Conservation (phyloP, 2,113 vertebrate species). For the Vicugna pacos region DNA sequence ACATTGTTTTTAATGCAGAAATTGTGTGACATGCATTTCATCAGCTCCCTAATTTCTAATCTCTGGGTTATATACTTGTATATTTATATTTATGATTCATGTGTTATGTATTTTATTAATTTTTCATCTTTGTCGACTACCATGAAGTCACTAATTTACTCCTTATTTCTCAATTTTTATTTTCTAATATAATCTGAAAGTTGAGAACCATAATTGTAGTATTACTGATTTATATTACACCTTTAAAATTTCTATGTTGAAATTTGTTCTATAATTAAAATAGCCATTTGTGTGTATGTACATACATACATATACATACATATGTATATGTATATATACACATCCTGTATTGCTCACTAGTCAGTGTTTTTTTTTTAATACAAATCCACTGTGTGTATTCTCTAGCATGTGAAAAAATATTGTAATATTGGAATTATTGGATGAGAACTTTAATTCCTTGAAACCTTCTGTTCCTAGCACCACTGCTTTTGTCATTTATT, state of each 20-base stretch:
- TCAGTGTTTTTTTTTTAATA: neutral
- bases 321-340: neutral
- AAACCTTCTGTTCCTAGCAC: neutral
- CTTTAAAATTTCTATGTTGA: neutral
- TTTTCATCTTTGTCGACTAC: neutral
- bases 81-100: neutral
- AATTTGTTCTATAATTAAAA: slow-evolving; percentile 32
- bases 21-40: neutral
- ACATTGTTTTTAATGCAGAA: neutral
- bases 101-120: neutral
- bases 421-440: neutral
- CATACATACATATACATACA: neutral
- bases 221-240: neutral
- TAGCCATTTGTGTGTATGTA: neutral
- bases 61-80: neutral
- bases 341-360: neutral
- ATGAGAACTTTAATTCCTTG: neutral
- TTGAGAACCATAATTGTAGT: neutral
- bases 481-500: neutral
- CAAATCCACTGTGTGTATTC: neutral
- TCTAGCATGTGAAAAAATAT: neutral
- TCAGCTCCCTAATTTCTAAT: neutral
- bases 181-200: neutral
- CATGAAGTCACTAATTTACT: neutral
- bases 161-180: neutral